Evolutionary conservation across 1,140 invertebrate genomes (phyloP).

Genomic region (Conus betulinus): DNA sequence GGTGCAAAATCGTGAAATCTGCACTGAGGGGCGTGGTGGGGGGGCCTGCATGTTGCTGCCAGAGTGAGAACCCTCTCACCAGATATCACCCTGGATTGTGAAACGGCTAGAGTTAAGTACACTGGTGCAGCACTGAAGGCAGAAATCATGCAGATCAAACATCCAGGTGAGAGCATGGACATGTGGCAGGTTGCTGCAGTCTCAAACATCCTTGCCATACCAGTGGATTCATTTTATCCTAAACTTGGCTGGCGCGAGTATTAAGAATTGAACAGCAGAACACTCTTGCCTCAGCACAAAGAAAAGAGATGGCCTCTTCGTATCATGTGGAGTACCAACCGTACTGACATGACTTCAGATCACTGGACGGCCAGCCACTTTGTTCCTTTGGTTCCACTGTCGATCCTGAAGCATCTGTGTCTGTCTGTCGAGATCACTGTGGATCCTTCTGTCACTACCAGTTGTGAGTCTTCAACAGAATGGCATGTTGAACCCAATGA

Average conservation of each 20-base stretch:
- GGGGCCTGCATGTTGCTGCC: not conserved
- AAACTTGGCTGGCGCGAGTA: not conserved
- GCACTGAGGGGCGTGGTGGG: too few relatives aligned
- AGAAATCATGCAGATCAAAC: not conserved
- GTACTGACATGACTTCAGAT: not conserved
- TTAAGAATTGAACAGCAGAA: not conserved
- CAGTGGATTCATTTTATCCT: constrained; percentile 7
- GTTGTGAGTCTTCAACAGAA: too few relatives aligned
- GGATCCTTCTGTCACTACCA: too few relatives aligned
- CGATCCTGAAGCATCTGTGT: not conserved
- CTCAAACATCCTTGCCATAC: not conserved
- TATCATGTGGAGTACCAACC: not conserved
- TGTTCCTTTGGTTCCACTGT: not conserved
- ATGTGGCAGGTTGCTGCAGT: not conserved
- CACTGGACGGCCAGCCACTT: constrained; percentile 12
- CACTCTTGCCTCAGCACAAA: not conserved
- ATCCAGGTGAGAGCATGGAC: not conserved
- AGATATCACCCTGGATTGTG: too few relatives aligned
- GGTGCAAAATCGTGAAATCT: not conserved
- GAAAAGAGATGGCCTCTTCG: not conserved
- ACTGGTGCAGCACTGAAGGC: not conserved
- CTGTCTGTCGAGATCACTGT: not conserved
- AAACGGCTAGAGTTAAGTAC: not conserved
- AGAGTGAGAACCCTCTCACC: not conserved
- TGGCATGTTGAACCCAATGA: not conserved